Percentiles rank a stretch among this genome's conserved stretches.
Conservation (phyloP, 2,113 vertebrate species). For the Podiceps cristatus region DNA sequence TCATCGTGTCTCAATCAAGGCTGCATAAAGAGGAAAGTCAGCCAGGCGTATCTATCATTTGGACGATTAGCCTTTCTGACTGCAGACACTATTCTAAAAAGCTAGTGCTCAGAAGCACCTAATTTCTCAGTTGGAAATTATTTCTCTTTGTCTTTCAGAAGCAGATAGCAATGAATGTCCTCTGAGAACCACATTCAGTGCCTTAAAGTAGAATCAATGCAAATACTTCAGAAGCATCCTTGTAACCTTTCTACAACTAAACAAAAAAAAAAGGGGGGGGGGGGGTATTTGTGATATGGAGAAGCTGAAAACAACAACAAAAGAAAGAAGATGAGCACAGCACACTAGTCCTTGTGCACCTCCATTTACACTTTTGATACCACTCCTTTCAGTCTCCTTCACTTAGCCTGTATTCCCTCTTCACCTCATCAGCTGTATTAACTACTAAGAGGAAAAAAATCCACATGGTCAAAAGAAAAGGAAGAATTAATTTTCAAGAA, state of each 20-base stretch:
- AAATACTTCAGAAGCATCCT: neutral
- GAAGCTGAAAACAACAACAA: neutral
- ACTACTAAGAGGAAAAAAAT: neutral
- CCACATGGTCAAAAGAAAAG: neutral
- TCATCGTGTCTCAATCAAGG: constrained; percentile 66
- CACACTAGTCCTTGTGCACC: neutral
- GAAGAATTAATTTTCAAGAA: neutral
- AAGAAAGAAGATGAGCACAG: neutral
- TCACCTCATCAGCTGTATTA: neutral
- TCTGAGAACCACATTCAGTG: neutral
- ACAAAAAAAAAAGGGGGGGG: neutral
- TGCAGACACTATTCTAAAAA: constrained; percentile 36
- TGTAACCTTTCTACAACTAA: neutral
- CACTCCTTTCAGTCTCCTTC: neutral
- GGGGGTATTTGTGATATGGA: neutral
- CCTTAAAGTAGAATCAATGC: constrained; percentile 6
- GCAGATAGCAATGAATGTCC: constrained; percentile 2
- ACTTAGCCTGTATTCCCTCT: neutral
- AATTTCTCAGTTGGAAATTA: constrained; percentile 62
- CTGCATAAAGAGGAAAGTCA: constrained; percentile 55
- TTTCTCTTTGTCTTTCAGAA: constrained; percentile 50
- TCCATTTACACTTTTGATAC: neutral
- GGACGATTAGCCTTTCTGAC: constrained; percentile 60
- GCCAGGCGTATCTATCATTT: constrained; percentile 57
- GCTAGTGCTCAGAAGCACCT: constrained; percentile 28